These are phyloP conservation scores for Heliconius eleuchia DNA, from an alignment of 1,140 invertebrate genomes.

Conservation along the genomic window DNA sequence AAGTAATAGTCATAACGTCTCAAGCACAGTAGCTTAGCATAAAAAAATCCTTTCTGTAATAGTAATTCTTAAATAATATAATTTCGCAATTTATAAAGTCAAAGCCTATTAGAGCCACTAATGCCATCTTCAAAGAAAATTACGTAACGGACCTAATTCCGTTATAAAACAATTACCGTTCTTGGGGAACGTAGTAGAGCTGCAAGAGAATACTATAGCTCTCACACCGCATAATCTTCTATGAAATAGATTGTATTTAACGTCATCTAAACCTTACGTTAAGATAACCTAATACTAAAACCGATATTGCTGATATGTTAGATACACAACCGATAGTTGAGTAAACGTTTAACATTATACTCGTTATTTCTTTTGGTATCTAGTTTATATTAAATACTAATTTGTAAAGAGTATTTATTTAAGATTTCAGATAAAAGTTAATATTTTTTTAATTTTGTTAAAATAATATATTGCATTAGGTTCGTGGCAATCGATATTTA, in stretches of 20 bases:
- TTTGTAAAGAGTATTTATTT: too few relatives aligned
- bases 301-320: background rate
- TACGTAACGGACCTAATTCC: constrained; percentile 14
- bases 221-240: constrained; percentile 9
- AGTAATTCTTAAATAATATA: background rate
- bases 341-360: background rate
- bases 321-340: background rate
- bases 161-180: constrained; percentile 14
- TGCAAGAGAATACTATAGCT: constrained; percentile 9
- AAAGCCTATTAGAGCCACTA: background rate
- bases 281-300: background rate
- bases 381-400: too few relatives aligned
- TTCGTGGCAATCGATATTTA: too few relatives aligned
- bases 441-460: too few relatives aligned
- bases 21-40: background rate
- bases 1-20: too few relatives aligned
- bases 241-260: constrained; percentile 17
- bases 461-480: too few relatives aligned
- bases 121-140: constrained; percentile 15
- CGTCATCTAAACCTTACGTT: constrained; percentile 12
- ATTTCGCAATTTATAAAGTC: background rate
- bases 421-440: too few relatives aligned
- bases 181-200: background rate
- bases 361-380: background rate
- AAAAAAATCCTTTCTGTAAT: background rate